These are phyloP conservation scores for Phacellophora camtschatica DNA, from an alignment of 30 jellyfish, hydroid and myxozoan species.

Conservation along the genomic window DNA sequence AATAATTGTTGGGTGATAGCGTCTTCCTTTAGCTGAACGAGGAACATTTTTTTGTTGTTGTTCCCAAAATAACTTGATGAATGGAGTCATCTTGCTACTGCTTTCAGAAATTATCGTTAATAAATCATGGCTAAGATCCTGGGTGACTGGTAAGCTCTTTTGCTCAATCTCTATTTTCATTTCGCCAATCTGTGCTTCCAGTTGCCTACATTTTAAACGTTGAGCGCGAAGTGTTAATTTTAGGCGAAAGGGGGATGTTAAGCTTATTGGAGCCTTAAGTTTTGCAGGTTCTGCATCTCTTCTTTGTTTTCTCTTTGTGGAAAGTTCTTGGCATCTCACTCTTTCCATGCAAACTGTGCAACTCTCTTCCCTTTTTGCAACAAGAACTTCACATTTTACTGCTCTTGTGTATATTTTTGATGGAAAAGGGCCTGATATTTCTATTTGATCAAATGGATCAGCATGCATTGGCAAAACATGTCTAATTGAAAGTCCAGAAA, in stretches of 20 bases:
- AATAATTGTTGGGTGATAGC: constrained; percentile 39
- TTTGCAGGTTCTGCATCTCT: constrained; percentile 32
- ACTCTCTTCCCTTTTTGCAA: neutral
- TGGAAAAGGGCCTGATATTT: constrained; percentile 10
- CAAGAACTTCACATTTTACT: constrained; percentile 4
- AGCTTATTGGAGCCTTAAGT: constrained; percentile 42
- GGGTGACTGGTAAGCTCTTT: neutral
- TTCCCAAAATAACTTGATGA: constrained; percentile 38
- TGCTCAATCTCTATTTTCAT: neutral
- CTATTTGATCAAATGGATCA: constrained; percentile 13
- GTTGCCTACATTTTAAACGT: constrained; percentile 14
- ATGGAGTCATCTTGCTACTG: constrained; percentile 16
- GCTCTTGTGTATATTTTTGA: constrained; percentile 15
- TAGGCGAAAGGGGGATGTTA: constrained; percentile 46
- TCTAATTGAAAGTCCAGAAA: constrained; percentile 3
- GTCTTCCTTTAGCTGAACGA: constrained; percentile 17
- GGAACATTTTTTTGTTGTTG: constrained; percentile 29
- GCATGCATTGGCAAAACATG: neutral
- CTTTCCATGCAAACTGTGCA: constrained; percentile 8
- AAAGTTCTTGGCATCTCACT: neutral
- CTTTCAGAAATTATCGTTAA: neutral
- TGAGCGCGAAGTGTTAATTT: constrained; percentile 48
- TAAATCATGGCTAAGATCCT: constrained; percentile 13
- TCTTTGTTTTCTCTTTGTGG: neutral
- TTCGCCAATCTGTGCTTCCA: neutral